These are phyloP conservation scores for Dolichopus griseipennis DNA, from an alignment of 2,888 invertebrate species.

Conservation along the genomic window DNA sequence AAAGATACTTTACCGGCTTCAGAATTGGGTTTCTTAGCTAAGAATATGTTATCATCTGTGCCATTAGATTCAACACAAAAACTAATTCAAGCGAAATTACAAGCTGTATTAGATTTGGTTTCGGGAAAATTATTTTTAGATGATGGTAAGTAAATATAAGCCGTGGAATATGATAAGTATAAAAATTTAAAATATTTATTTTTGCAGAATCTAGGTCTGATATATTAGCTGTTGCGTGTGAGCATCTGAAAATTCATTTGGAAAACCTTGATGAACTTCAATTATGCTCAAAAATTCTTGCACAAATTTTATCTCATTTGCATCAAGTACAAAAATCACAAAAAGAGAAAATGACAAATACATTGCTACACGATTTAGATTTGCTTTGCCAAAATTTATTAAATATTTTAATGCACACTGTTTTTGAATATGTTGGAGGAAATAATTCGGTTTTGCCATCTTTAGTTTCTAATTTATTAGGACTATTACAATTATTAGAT, in stretches of 20 bases:
- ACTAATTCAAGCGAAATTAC: slow-evolving; percentile 70
- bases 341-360: slow-evolving; percentile 44
- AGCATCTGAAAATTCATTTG: slow-evolving; percentile 75
- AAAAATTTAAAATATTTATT: neutral
- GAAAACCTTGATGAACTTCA: slow-evolving; percentile 71
- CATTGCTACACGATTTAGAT: slow-evolving; percentile 66
- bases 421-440: slow-evolving; percentile 70
- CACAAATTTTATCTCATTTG: slow-evolving; percentile 63
- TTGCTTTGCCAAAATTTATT: slow-evolving; percentile 70
- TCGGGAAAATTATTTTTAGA: slow-evolving; percentile 64
- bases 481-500: slow-evolving; percentile 74
- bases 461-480: slow-evolving; percentile 77
- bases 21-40: slow-evolving; percentile 70
- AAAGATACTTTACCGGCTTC: slow-evolving; percentile 61
- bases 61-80: slow-evolving; percentile 49
- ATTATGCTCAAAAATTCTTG: slow-evolving; percentile 77
- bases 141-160: slow-evolving; percentile 46
- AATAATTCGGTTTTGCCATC: slow-evolving; percentile 60
- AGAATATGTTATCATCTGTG: slow-evolving; percentile 68
- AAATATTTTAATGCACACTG: slow-evolving; percentile 78
- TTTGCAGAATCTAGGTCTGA: slow-evolving; percentile 70
- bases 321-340: slow-evolving; percentile 47
- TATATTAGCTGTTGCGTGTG: slow-evolving; percentile 72
- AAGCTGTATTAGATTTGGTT: slow-evolving; percentile 72
- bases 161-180: too few species aligned